A percentile compares a stretch with the other conserved stretches of the same genome.
Evolutionary conservation across 2,797 vertebrate genomes (phyloP).

Genomic region (Myotis pilosus): DNA sequence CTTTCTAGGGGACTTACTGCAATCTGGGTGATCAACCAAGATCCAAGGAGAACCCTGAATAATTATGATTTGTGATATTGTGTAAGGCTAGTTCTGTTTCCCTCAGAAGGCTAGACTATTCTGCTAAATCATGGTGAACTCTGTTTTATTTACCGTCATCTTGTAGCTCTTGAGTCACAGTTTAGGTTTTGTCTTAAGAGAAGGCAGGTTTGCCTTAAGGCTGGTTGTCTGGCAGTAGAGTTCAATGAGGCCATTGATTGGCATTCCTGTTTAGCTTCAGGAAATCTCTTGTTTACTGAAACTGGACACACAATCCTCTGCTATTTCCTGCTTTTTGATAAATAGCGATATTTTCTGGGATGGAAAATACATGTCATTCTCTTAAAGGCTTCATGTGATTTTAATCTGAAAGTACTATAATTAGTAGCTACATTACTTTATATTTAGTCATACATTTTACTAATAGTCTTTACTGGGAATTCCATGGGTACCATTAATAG

Average conservation of each 20-base stretch:
- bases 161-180: slow-evolving; percentile 12
- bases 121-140: neutral
- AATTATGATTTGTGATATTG: neutral
- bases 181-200: neutral
- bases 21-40: neutral
- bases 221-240: slow-evolving; percentile 4
- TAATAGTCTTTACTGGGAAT: neutral
- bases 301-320: neutral
- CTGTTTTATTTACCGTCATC: neutral
- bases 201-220: neutral
- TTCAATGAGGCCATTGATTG: slow-evolving; percentile 21
- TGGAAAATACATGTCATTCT: slow-evolving; percentile 52
- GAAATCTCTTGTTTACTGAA: slow-evolving; percentile 45
- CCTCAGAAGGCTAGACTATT: neutral
- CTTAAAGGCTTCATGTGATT: neutral
- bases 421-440: neutral
- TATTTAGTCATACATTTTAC: neutral
- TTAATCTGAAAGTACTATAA: neutral
- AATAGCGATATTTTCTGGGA: neutral
- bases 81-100: neutral
- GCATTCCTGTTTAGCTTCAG: slow-evolving; percentile 3
- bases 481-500: neutral
- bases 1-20: neutral
- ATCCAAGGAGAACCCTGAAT: neutral
- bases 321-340: slow-evolving; percentile 57